phyloP scores from a whole-genome alignment of 2,113 vertebrate genomes.

The Mugil cephalus region DNA sequence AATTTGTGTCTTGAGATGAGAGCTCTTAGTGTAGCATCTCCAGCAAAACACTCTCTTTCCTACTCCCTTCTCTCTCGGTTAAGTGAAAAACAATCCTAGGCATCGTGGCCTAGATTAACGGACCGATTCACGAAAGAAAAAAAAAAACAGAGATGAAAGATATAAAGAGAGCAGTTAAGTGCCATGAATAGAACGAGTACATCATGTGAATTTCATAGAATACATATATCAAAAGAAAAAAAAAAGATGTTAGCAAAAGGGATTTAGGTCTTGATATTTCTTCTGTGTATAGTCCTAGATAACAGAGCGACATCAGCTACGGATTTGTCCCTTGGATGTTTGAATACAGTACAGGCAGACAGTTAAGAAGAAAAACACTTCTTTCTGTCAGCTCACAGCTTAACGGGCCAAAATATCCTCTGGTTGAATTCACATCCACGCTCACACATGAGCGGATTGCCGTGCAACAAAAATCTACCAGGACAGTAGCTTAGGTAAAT shows the following conservation, averaged over 20 bases:
- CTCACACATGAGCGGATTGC: conserved; percentile 7
- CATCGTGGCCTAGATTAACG: conserved; percentile 37
- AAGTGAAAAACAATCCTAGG: conserved; percentile 23
- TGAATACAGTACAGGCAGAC: conserved; percentile 15
- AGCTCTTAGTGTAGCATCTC: conserved; percentile 32
- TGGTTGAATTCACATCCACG: conserved; percentile 22
- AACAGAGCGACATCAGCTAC: not conserved
- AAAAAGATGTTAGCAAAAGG: not conserved
- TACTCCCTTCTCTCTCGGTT: conserved; percentile 12
- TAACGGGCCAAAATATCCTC: not conserved
- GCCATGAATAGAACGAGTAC: not conserved
- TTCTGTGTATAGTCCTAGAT: not conserved
- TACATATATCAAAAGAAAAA: not conserved
- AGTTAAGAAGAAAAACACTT: not conserved
- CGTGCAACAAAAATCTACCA: conserved; percentile 21
- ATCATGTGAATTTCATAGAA: not conserved
- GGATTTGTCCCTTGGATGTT: conserved; percentile 14
- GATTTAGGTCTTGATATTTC: not conserved
- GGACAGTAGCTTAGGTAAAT: conserved; percentile 16
- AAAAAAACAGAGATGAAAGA: not conserved
- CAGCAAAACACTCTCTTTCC: conserved; percentile 45
- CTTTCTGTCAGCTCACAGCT: conserved; percentile 13
- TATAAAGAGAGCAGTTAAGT: conserved; percentile 9
- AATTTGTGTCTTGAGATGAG: conserved; percentile 23
- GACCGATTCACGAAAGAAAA: conserved; percentile 13